phyloP scores from a whole-genome alignment of 1,140 invertebrate genomes.

The Drosophila pseudoobscura region DNA sequence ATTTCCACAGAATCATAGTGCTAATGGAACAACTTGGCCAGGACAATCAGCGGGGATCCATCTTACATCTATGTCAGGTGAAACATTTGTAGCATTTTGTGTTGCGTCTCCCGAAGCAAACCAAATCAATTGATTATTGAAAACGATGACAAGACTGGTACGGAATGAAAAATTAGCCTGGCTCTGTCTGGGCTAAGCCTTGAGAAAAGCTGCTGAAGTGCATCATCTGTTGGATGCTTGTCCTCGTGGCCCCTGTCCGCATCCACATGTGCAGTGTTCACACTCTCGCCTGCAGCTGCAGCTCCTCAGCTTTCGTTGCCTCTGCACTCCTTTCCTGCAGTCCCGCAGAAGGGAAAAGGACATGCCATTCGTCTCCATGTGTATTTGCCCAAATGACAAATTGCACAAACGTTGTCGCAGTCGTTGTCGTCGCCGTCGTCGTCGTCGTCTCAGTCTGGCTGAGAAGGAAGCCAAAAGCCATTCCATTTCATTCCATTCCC shows the following conservation, averaged over 20 bases:
- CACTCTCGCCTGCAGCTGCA: slow-evolving; percentile 30
- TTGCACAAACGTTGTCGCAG: slow-evolving; percentile 62
- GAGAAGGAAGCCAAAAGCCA: slow-evolving; percentile 40
- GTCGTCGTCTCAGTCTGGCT: slow-evolving; percentile 8
- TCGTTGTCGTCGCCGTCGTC: slow-evolving; percentile 22
- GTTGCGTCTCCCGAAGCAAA: not conserved
- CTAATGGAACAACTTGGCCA: no score
- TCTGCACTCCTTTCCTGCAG: not conserved
- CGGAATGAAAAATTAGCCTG: slow-evolving; percentile 34
- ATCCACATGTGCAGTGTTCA: slow-evolving; percentile 46
- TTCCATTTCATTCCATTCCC: slow-evolving; percentile 51
- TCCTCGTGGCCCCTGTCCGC: slow-evolving; percentile 3
- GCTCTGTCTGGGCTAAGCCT: slow-evolving; percentile 13
- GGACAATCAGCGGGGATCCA: no score
- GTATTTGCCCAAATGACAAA: slow-evolving; percentile 79
- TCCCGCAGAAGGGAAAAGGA: slow-evolving; percentile 19
- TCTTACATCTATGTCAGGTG: no score
- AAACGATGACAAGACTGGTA: slow-evolving; percentile 4
- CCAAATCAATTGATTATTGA: slow-evolving; percentile 18
- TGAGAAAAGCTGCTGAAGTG: slow-evolving; percentile 57
- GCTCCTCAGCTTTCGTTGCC: not conserved
- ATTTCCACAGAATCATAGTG: slow-evolving; percentile 7
- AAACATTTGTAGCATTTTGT: no score
- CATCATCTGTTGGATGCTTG: slow-evolving; percentile 32
- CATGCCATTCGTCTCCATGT: slow-evolving; percentile 65